Evolutionary conservation across 2,888 invertebrate species (phyloP).

Genomic region (Pterobdella sp.): DNA sequence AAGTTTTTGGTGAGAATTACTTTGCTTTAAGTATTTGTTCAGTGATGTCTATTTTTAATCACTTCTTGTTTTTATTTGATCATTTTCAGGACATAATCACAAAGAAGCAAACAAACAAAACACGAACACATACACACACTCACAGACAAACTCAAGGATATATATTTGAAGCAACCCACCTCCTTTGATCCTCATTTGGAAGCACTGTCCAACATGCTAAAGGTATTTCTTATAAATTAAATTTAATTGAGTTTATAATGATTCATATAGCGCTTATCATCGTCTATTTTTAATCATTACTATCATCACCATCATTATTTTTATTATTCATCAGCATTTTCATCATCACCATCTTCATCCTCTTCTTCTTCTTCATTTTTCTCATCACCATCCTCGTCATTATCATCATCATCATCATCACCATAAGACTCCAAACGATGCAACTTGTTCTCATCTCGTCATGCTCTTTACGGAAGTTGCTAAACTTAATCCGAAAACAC

Average conservation of each 20-base stretch:
- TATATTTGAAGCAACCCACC: slow-evolving; percentile 26
- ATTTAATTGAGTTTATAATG: too few relatives aligned
- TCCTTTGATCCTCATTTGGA: slow-evolving; percentile 19
- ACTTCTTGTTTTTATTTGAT: not conserved
- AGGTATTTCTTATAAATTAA: not conserved
- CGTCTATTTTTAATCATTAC: not conserved
- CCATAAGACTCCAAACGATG: not conserved
- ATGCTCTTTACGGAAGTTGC: slow-evolving; percentile 31
- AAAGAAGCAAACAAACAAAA: not conserved
- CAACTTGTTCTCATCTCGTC: not conserved
- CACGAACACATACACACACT: not conserved
- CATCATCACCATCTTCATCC: slow-evolving; percentile 8
- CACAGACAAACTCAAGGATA: slow-evolving; percentile 30
- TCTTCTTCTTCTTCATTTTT: not conserved
- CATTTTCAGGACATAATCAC: not conserved
- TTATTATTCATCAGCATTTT: not conserved
- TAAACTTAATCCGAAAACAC: slow-evolving; percentile 24
- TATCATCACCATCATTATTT: not conserved
- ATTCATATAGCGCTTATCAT: too few relatives aligned
- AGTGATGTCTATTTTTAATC: not conserved
- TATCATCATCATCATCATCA: slow-evolving; percentile 12
- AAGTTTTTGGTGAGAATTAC: too few relatives aligned
- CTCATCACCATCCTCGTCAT: slow-evolving; percentile 7
- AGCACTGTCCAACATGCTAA: not conserved
- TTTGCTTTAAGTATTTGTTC: too few relatives aligned